phyloP scores from a whole-genome alignment of 2,888 invertebrate genomes.

The Stenichneumon culpator region DNA sequence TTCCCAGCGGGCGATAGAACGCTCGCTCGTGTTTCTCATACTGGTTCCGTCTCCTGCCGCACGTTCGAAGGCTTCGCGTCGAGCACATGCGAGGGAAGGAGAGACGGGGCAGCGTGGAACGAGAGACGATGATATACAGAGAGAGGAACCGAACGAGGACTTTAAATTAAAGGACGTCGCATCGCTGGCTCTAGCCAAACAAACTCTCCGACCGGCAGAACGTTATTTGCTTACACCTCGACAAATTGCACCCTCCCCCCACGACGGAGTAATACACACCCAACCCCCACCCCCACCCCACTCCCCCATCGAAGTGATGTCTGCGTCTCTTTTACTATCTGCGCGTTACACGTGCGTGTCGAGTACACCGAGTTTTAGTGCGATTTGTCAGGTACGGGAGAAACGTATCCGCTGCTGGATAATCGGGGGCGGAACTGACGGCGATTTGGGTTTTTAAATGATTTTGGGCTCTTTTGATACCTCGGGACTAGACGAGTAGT shows the following conservation, averaged over 20 bases:
- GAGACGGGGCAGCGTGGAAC: conserved; percentile 24
- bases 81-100: not conserved
- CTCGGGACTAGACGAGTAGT: too few species aligned
- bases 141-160: conserved; percentile 71
- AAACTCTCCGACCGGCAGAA: conserved; percentile 79
- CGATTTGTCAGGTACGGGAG: not conserved
- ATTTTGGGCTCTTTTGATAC: not conserved
- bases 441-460: not conserved
- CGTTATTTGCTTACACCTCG: conserved; percentile 82
- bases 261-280: not conserved
- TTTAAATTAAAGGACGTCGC: conserved; percentile 83
- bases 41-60: conserved; percentile 17
- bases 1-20: too few species aligned
- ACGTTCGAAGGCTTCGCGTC: conserved; percentile 11
- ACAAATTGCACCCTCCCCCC: conserved; percentile 80
- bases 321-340: conserved; percentile 19
- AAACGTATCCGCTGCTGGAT: not conserved
- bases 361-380: not conserved
- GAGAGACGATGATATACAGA: conserved; percentile 72
- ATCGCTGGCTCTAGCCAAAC: conserved; percentile 81
- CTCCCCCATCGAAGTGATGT: conserved; percentile 1
- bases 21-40: not conserved
- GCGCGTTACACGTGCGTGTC: not conserved
- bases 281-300: not conserved
- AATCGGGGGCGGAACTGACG: not conserved